phyloP scores from a whole-genome alignment of 2,113 vertebrate genomes.

The Centropus bengalensis region DNA sequence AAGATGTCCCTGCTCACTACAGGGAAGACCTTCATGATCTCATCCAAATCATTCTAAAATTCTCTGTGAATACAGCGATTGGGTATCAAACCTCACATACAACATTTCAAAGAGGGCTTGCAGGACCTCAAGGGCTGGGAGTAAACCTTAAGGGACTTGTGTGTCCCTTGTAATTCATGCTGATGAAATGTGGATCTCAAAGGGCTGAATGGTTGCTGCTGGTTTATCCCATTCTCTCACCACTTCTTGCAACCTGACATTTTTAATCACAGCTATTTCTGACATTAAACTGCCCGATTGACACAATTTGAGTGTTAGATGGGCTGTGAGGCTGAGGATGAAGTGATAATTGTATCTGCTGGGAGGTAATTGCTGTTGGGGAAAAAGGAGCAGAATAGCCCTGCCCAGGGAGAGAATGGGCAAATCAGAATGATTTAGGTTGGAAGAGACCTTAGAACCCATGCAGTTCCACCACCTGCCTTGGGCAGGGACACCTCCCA shows the following conservation, averaged over 20 bases:
- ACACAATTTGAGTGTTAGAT: background rate
- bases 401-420: too few species aligned
- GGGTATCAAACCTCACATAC: background rate
- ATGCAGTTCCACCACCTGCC: too few species aligned
- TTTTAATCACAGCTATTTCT: background rate
- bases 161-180: background rate
- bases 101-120: background rate
- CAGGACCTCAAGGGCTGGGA: background rate
- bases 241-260: accelerated
- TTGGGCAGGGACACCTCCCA: too few species aligned
- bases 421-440: too few species aligned
- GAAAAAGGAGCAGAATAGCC: too few species aligned
- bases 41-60: too few species aligned
- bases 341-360: background rate
- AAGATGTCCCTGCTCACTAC: too few species aligned
- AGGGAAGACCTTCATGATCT: too few species aligned
- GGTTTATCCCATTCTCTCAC: background rate
- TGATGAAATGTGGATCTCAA: background rate
- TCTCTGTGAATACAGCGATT: background rate
- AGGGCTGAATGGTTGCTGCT: background rate
- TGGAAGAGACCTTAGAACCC: too few species aligned
- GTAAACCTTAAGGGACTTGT: background rate
- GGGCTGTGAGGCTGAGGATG: background rate
- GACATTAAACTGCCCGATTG: accelerated
- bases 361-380: too few species aligned